These are phyloP conservation scores for Drosophila stalkeri DNA, from an alignment of 2,888 invertebrate species.

Conservation along the genomic window DNA sequence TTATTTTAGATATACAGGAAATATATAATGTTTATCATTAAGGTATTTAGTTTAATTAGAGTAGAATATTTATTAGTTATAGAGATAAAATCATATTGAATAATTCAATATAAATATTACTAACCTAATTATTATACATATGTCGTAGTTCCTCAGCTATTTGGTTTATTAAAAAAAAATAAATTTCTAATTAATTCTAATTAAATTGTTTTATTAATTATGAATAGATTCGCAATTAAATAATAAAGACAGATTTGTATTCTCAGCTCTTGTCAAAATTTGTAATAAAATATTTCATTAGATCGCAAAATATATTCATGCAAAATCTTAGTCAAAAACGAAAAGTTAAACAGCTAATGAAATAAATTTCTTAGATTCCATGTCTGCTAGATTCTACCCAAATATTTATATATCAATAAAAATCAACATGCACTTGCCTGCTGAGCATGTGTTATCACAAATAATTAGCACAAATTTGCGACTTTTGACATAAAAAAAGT, in stretches of 20 bases:
- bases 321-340: neutral
- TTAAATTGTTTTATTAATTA: neutral
- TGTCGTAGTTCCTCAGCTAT: neutral
- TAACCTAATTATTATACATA: neutral
- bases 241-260: neutral
- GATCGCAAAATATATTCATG: neutral
- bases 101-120: neutral
- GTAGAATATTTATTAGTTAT: neutral
- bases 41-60: neutral
- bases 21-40: neutral
- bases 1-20: neutral
- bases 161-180: no score
- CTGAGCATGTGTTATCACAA: slow-evolving; percentile 40
- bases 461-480: slow-evolving; percentile 60
- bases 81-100: neutral
- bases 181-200: no score
- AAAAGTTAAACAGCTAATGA: slow-evolving; percentile 9
- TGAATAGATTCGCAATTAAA: neutral
- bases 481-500: slow-evolving; percentile 41
- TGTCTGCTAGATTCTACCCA: neutral
- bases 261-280: neutral
- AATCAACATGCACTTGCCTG: slow-evolving; percentile 34
- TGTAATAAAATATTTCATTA: neutral
- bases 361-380: neutral
- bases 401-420: slow-evolving; percentile 25